Evolutionary conservation across 1,140 invertebrate species (phyloP), one percentile per base, ranked within the genome.

Genomic region (Dryas iulia): DNA sequence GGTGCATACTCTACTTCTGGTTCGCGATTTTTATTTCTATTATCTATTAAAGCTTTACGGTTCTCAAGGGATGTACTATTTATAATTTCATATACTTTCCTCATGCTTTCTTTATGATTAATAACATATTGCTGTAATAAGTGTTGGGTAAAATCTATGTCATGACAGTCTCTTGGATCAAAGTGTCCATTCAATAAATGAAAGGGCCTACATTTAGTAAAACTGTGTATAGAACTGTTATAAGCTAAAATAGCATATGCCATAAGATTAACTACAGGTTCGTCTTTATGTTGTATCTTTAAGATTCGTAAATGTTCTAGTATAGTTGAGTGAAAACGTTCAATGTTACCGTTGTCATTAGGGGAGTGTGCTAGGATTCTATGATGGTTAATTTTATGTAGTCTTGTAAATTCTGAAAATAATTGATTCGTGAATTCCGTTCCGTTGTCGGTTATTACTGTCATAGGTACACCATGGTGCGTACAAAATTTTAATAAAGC

Each of bases 161-260:
- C 69, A 10, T 59, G 39, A 3, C 65, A 66, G 53, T 76, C 66
- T 2, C 59, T 59, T 10, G 63, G 64, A 39, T 74, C 69, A 69
- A 76, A n/a, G n/a, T n/a, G n/a, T n/a, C n/a, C n/a, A n/a, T n/a
- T n/a, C n/a, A n/a, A n/a, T n/a, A n/a, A n/a, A n/a, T n/a, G n/a
- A n/a, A n/a, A 76, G 26, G 73, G 77, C 11, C 76, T n/a, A n/a
- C 79, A 7, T 69, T 71, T 33, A 78, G 63, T 73, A 39, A 73
- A 68, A 31, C 66, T 61, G 53, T 65, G 71, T 2, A 68, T 63
- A 3, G 60, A 61, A 33, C 71, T 71, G 54, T 74, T 74, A 52
- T 74, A 76, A 7, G 67, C 73, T 54, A 77, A 35, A 26, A 77
- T 54, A n/a, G 70, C 73, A 56, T 78, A 78, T 0, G 71, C 66